Conservation (phyloP, 2,888 invertebrate genomes). For the Petrophora chlorosata region DNA sequence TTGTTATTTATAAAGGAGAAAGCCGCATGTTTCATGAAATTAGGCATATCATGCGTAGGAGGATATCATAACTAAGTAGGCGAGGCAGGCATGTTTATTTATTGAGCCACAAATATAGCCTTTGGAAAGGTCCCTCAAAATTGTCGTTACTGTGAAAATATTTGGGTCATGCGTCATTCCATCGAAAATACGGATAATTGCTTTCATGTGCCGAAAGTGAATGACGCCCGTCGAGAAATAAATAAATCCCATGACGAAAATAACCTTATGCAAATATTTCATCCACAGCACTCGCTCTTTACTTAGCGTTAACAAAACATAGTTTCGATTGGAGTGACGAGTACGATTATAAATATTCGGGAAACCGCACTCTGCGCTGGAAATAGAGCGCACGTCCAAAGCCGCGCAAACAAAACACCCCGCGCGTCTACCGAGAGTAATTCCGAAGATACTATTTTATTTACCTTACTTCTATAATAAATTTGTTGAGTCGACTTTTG, state of each 20-base stretch:
- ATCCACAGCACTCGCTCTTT: slow-evolving; percentile 62
- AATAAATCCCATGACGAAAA: slow-evolving; percentile 68
- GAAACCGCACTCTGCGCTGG: slow-evolving; percentile 54
- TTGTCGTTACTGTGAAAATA: slow-evolving; percentile 56
- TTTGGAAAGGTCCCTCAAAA: slow-evolving; percentile 41
- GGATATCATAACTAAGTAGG: slow-evolving; percentile 9
- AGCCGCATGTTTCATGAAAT: slow-evolving; percentile 1
- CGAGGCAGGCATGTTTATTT: slow-evolving; percentile 15
- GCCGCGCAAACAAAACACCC: slow-evolving; percentile 62
- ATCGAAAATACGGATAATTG: slow-evolving; percentile 68
- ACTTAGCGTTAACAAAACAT: slow-evolving; percentile 73
- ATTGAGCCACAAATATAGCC: slow-evolving; percentile 25
- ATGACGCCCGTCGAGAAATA: slow-evolving; percentile 69
- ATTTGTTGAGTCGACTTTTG: slow-evolving; percentile 74
- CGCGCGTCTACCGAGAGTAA: slow-evolving; percentile 59
- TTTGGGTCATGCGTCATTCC: slow-evolving; percentile 73
- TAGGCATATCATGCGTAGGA: slow-evolving; percentile 7
- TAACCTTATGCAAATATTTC: slow-evolving; percentile 75
- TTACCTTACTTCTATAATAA: slow-evolving; percentile 78
- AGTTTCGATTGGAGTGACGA: slow-evolving; percentile 68
- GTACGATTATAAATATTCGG: slow-evolving; percentile 74
- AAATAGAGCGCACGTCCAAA: slow-evolving; percentile 63
- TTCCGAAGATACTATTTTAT: slow-evolving; percentile 71
- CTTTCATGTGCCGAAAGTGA: slow-evolving; percentile 71
- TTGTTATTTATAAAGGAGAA: slow-evolving; percentile 1